A percentile compares a stretch with the other conserved stretches of the same genome.
Conservation (phyloP, 2,113 vertebrate genomes). For the Himantopus leucocephalus region DNA sequence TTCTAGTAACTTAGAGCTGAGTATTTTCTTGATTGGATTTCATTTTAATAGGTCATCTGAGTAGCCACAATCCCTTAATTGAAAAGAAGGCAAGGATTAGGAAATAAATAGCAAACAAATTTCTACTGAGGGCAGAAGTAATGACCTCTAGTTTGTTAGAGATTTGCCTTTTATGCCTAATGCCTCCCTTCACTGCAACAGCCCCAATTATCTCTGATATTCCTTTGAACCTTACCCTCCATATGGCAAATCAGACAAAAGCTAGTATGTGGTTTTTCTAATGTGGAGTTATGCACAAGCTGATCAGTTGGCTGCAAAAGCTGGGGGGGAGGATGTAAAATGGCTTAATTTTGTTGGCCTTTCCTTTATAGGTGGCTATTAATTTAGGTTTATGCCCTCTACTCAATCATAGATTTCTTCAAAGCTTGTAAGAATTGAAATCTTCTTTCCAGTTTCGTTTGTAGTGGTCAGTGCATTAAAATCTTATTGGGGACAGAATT, state of each 20-base stretch:
- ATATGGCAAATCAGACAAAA: neutral
- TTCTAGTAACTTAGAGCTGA: neutral
- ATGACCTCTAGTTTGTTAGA: neutral
- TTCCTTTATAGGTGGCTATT: neutral
- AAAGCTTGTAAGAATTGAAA: neutral
- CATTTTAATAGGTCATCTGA: neutral
- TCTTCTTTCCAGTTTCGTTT: neutral
- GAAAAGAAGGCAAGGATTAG: neutral
- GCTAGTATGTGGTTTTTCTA: neutral
- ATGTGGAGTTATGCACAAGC: neutral
- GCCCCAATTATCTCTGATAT: neutral
- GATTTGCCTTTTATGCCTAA: neutral
- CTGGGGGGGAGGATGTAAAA: neutral
- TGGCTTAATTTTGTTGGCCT: accelerated
- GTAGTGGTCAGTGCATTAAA: neutral
- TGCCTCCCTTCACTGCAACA: neutral
- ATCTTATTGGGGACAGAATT: neutral
- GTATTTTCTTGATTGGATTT: neutral
- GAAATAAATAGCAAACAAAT: neutral
- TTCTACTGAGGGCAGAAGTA: neutral
- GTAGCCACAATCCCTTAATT: neutral
- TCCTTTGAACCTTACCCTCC: neutral
- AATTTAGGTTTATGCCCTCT: neutral
- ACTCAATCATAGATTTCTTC: neutral
- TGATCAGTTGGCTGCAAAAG: neutral